These are phyloP conservation scores for Pterois miles DNA, from an alignment of 2,797 vertebrate genomes.

Conservation along the genomic window DNA sequence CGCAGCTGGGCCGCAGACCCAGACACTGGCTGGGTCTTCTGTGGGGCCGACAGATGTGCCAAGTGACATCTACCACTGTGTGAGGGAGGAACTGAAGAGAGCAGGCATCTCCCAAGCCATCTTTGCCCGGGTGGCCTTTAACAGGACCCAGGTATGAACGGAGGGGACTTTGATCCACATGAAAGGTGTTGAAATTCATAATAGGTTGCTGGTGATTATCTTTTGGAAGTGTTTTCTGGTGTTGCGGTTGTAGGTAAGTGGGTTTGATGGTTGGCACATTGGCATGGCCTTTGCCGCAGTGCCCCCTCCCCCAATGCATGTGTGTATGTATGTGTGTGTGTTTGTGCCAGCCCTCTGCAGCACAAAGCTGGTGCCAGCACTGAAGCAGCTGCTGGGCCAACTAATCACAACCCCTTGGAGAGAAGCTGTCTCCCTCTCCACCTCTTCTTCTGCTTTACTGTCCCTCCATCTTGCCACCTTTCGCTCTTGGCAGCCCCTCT, in stretches of 20 bases:
- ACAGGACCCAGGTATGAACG: slow-evolving; percentile 96
- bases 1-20: slow-evolving; percentile 80
- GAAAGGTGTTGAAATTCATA: slow-evolving; percentile 9
- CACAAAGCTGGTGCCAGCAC: slow-evolving; percentile 73
- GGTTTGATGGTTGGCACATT: slow-evolving; percentile 60
- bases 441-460: slow-evolving; percentile 55
- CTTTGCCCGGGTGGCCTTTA: slow-evolving; percentile 99
- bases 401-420: slow-evolving; percentile 80
- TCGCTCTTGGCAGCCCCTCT: slow-evolving; percentile 43
- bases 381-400: slow-evolving; percentile 82
- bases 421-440: slow-evolving; percentile 66
- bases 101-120: slow-evolving; percentile 99
- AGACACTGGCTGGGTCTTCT: slow-evolving; percentile 35
- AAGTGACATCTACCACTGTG: slow-evolving; percentile 96
- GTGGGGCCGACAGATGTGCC: slow-evolving; percentile 81
- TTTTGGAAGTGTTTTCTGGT: slow-evolving; percentile 22
- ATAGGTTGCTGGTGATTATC: slow-evolving; percentile 25
- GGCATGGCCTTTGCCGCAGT: slow-evolving; percentile 77
- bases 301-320: slow-evolving; percentile 49
- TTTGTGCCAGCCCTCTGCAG: slow-evolving; percentile 80
- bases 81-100: slow-evolving; percentile 97
- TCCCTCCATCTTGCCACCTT: slow-evolving; percentile 64
- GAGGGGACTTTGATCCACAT: not conserved
- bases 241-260: slow-evolving; percentile 21
- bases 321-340: slow-evolving; percentile 32